These are phyloP conservation scores for Ecliptopera silaceata DNA, from an alignment of 2,888 invertebrate genomes.

Conservation along the genomic window DNA sequence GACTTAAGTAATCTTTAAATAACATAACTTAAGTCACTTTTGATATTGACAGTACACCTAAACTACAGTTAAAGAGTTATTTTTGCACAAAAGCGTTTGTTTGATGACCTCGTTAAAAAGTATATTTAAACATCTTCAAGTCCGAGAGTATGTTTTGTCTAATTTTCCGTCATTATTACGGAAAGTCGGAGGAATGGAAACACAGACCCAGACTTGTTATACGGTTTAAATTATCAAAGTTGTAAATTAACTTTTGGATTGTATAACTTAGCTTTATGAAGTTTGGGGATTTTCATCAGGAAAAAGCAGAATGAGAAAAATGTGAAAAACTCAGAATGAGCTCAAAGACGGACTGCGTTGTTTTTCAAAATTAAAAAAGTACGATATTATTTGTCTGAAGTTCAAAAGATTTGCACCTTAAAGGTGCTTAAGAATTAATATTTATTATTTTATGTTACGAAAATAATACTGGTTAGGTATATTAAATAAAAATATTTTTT, in stretches of 20 bases:
- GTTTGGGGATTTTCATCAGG: constrained; percentile 15
- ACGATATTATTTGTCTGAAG: constrained; percentile 1
- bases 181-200: constrained; percentile 29
- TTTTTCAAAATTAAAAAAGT: constrained; percentile 16
- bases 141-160: constrained; percentile 29
- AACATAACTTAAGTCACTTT: too few species aligned
- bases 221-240: constrained; percentile 48
- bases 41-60: too few species aligned
- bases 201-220: constrained; percentile 32
- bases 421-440: too few species aligned
- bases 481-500: too few species aligned
- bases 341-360: constrained; percentile 1
- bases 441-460: too few species aligned
- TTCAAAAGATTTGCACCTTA: neutral
- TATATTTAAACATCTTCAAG: neutral
- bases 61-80: too few species aligned
- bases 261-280: constrained; percentile 35
- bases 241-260: constrained; percentile 43
- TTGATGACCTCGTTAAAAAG: too few species aligned
- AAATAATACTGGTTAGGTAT: too few species aligned
- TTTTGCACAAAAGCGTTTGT: too few species aligned
- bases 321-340: constrained; percentile 5
- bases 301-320: constrained; percentile 16
- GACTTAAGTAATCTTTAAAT: too few species aligned
- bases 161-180: constrained; percentile 34